Base-by-base conservation (phyloP, 2,797 vertebrate genomes). In the Phrynocephalus guinanensis region DNA sequence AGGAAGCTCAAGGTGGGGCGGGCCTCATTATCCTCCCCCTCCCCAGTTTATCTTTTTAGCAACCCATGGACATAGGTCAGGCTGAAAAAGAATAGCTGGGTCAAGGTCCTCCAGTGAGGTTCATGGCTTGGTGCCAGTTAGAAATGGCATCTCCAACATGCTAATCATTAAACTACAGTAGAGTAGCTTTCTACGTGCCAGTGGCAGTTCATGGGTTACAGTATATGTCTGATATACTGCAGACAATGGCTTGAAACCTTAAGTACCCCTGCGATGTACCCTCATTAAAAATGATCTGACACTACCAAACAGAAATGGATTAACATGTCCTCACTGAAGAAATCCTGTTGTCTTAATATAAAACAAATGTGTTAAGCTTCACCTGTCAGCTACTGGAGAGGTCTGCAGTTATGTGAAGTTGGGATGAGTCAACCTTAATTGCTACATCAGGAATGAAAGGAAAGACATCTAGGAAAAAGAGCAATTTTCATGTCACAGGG, bases 311-410 rank as follows among this genome's bases (percentile, higher is more conserved):
- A 20, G 60, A 33, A 79, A 70, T 79, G 44, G 26, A 33, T 86
- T 24, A 56, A 28, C 10, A 78, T 3, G 60, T 22, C 24, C 52
- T 24, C 44, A 60, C 67, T 79, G 60, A 72, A 60, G 3, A 86
- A 73, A 33, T 73, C 68, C 78, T 81, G 68, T 86, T 86, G 9
- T 81, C 28, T 86, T 72, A 66, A 50, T 5, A n/a, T 52, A 63
- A 20, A 76, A 20, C 38, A 81, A 63, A 6, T 48, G 28, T 72
- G n/a, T 63, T 52, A 16, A 60, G n/a, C 30, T n/a, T 72, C 78
- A 81, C 56, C 70, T 81, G 79, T 73, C 70, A 86, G 71, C 38
- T 79, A 48, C 56, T 79, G 77, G 66, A 63, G 20, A 38, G 52
- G 26, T 63, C 22, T 81, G 24, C 77, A 86, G 84, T 2, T 1